phyloP scores from a whole-genome alignment of 2,797 vertebrate genomes.

The Parotocinclus haroldoi region DNA sequence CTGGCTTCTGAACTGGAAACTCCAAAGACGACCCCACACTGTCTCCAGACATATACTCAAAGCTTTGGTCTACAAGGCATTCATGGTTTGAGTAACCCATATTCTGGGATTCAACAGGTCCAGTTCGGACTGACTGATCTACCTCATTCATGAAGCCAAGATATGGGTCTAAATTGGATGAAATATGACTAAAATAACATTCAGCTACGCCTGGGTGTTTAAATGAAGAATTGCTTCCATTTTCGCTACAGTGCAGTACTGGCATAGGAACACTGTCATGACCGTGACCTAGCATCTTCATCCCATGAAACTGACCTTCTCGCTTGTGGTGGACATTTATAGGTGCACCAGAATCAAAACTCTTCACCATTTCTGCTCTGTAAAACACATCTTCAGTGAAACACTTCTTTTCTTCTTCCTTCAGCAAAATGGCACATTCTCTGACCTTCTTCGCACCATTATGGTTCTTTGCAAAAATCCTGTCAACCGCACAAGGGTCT shows the following conservation, averaged over 20 bases:
- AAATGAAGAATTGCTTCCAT: slow-evolving; percentile 61
- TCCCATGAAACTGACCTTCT: slow-evolving; percentile 71
- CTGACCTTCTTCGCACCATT: slow-evolving; percentile 70
- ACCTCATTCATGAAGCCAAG: slow-evolving; percentile 77
- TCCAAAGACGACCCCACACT: slow-evolving; percentile 59
- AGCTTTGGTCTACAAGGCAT: slow-evolving; percentile 80
- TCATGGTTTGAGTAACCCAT: slow-evolving; percentile 77
- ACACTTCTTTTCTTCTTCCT: slow-evolving; percentile 78
- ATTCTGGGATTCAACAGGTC: slow-evolving; percentile 70
- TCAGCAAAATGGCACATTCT: slow-evolving; percentile 78
- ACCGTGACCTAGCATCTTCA: slow-evolving; percentile 69
- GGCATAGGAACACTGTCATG: slow-evolving; percentile 68
- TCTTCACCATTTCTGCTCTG: slow-evolving; percentile 72
- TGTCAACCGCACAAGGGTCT: slow-evolving; percentile 76
- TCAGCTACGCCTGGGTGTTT: slow-evolving; percentile 72
- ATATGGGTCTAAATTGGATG: slow-evolving; percentile 71
- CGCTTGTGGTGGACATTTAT: slow-evolving; percentile 71
- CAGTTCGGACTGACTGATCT: slow-evolving; percentile 68
- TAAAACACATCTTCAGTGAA: slow-evolving; percentile 75
- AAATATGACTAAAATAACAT: slow-evolving; percentile 70
- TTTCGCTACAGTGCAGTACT: slow-evolving; percentile 69
- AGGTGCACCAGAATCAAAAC: slow-evolving; percentile 69
- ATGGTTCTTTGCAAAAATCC: slow-evolving; percentile 70
- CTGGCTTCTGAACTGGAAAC: slow-evolving; percentile 44
- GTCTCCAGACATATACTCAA: slow-evolving; percentile 76